A percentile compares a stretch with the other conserved stretches of the same genome.
These are phyloP conservation scores for Vultur gryphus DNA, from an alignment of 2,797 vertebrate species.

Conservation along the genomic window DNA sequence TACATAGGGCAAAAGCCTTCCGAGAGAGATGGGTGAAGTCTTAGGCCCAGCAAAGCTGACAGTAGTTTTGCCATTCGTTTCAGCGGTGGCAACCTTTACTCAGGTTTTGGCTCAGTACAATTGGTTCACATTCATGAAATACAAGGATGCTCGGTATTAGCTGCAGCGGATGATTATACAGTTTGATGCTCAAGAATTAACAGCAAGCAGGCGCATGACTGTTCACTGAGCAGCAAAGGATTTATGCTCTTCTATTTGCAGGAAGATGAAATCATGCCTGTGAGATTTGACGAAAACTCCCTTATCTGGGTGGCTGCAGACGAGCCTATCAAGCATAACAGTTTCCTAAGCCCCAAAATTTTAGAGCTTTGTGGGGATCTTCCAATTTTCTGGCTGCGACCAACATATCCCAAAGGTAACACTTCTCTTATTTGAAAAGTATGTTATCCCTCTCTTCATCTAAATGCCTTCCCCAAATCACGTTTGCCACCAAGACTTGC, in stretches of 20 bases:
- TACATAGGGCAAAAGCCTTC: not conserved
- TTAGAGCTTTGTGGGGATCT: constrained; percentile 84
- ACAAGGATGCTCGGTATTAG: not conserved
- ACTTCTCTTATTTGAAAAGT: not conserved
- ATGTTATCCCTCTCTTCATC: not conserved
- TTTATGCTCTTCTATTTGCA: constrained; percentile 66
- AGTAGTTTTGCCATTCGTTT: not conserved
- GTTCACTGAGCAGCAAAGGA: constrained; percentile 24
- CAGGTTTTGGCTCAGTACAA: not conserved
- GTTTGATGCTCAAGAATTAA: constrained; percentile 20
- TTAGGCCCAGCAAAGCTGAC: not conserved
- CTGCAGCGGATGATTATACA: not conserved
- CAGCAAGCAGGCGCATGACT: not conserved
- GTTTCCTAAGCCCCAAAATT: constrained; percentile 87
- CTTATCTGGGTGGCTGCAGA: constrained; percentile 88
- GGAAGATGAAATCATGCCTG: constrained; percentile 89
- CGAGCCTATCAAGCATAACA: constrained; percentile 84
- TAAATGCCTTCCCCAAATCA: not conserved
- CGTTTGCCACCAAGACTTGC: not conserved
- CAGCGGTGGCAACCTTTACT: not conserved
- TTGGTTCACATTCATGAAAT: not conserved
- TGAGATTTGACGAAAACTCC: constrained; percentile 86
- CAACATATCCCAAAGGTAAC: constrained; percentile 84
- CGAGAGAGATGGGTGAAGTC: not conserved
- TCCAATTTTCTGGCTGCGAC: constrained; percentile 91